These are phyloP conservation scores for Coecobrya sp. DNA, from an alignment of 2,888 invertebrate genomes.

Conservation along the genomic window DNA sequence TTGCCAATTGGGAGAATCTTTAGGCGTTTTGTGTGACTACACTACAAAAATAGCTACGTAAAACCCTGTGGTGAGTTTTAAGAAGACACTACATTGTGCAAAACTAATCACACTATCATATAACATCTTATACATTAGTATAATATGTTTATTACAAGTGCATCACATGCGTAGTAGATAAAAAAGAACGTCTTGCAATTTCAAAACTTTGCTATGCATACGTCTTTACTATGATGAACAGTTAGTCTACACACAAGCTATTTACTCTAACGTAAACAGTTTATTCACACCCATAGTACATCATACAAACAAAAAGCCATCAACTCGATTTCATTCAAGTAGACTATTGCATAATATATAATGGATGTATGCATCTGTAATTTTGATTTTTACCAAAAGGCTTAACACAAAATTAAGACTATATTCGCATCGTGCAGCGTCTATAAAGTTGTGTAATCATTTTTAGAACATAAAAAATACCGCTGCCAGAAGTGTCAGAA, in stretches of 20 bases:
- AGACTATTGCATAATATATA: not conserved
- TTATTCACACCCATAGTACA: not conserved
- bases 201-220: not conserved
- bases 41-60: not conserved
- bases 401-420: not conserved
- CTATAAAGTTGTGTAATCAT: not conserved
- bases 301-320: not conserved
- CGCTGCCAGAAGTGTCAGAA: not conserved
- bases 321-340: not conserved
- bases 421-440: not conserved
- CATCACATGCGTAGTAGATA: not conserved
- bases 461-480: not conserved
- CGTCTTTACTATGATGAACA: too few relatives aligned
- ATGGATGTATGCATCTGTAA: not conserved
- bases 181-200: constrained; percentile 6
- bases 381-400: not conserved
- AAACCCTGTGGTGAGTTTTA: constrained; percentile 21
- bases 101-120: not conserved
- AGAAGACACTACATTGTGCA: not conserved
- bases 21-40: not conserved
- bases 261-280: constrained; percentile 12
- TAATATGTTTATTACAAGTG: not conserved
- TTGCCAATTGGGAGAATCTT: not conserved
- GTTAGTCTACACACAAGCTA: not conserved
- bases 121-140: not conserved